Conservation (phyloP, 1,140 invertebrate species). For the Papilio glaucus region DNA sequence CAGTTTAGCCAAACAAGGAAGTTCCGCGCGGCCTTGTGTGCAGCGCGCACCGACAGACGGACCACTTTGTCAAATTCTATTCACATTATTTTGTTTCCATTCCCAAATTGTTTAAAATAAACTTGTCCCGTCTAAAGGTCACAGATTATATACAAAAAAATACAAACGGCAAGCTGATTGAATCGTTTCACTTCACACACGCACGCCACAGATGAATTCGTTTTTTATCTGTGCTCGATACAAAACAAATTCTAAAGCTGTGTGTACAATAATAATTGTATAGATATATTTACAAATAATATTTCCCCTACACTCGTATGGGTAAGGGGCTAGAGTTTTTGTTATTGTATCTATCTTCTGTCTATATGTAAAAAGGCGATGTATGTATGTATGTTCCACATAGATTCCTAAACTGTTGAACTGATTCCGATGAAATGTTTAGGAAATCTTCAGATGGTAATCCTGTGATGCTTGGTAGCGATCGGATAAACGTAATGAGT, state of each 20-base stretch:
- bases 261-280: background rate
- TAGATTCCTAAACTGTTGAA: too few species aligned
- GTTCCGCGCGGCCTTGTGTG: background rate
- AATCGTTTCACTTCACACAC: background rate
- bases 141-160: background rate
- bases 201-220: background rate
- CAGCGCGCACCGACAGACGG: background rate
- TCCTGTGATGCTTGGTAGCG: too few species aligned
- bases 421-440: too few species aligned
- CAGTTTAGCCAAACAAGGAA: slow-evolving; percentile 13
- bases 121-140: slow-evolving; percentile 14
- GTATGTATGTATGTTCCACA: too few species aligned
- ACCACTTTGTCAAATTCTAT: slow-evolving; percentile 6
- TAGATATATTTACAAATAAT: background rate
- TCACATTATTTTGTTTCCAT: background rate
- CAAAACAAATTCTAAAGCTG: background rate
- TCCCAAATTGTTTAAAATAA: background rate
- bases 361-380: too few species aligned
- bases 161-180: background rate
- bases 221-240: background rate
- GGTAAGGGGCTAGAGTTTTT: too few species aligned
- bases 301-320: background rate
- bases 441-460: too few species aligned
- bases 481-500: too few species aligned
- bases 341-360: too few species aligned